Base-by-base conservation (phyloP, 2,113 vertebrate genomes). In the Myrmecobius fasciatus region DNA sequence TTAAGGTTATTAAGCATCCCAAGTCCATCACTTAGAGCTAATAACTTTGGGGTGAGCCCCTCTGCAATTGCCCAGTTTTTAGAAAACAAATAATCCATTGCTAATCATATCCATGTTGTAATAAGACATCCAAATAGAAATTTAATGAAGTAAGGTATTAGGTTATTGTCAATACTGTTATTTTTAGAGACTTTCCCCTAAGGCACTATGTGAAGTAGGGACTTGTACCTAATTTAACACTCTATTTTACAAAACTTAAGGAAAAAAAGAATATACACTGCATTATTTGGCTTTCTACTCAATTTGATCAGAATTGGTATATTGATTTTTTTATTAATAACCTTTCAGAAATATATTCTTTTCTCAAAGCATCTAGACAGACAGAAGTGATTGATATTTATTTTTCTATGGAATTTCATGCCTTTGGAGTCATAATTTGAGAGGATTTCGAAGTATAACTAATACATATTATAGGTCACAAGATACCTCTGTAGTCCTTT, bases 171-270 rank as follows among this genome's bases (percentile, higher is more conserved):
- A 83, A 2, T 83, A 22, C 43, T n/a, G 17, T 75, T 75, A 22
- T 43, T 43, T 67, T 43, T 83, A 20, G 67, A 43, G 14, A 20
- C n/a, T 83, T 83, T n/a, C 60, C 24, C 14, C 20, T 90, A 52
- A 93, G 92, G 53, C 49, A 11, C 60, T 75, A 1, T 43, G 31
- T 92, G 12, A 60, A 91, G 54, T 94, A 89, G 22, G 91, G 12
- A 94, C 90, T 25, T 47, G 0, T 89, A 9, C 88, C 17, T 2
- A 49, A 25, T 94, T 3, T 94, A 67, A 36, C 96, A 89, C 14
- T 22, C 17, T 89, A 43, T 92, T 67, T 49, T 93, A 48, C 49
- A 75, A 53, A 96, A 92, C 91, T 93, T 43, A 92, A 95, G 92
- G 90, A 54, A 83, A 93, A 93, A 93, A 93, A 51, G 3, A 83